Evolutionary conservation across 1,140 invertebrate species (phyloP).

Genomic region (Homalodisca vitripennis): DNA sequence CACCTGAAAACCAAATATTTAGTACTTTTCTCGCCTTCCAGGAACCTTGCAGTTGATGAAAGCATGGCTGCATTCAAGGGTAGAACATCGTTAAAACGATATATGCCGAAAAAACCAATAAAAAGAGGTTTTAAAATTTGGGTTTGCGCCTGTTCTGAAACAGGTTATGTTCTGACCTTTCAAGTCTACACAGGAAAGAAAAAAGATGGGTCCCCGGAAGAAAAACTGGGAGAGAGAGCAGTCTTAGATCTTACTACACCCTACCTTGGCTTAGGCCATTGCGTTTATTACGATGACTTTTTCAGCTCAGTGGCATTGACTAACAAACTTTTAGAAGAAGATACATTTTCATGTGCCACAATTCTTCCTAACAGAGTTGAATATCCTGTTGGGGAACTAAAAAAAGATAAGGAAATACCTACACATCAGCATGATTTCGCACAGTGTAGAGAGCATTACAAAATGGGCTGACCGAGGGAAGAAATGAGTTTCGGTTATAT

Average conservation of each 20-base stretch:
- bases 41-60: slow-evolving; percentile 35
- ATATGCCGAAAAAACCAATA: no score
- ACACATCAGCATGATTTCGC: slow-evolving; percentile 9
- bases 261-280: slow-evolving; percentile 29
- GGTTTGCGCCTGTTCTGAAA: slow-evolving; percentile 40
- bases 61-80: slow-evolving; percentile 42
- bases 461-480: slow-evolving; percentile 36
- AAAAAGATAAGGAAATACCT: slow-evolving; percentile 33
- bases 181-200: slow-evolving; percentile 42
- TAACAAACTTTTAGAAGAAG: slow-evolving; percentile 28
- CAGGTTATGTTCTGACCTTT: slow-evolving; percentile 41
- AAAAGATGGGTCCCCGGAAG: slow-evolving; percentile 14
- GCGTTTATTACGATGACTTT: slow-evolving; percentile 38
- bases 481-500: slow-evolving; percentile 31
- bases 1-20: slow-evolving; percentile 26
- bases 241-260: slow-evolving; percentile 33
- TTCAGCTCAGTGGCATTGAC: slow-evolving; percentile 29
- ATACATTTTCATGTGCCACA: slow-evolving; percentile 37
- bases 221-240: slow-evolving; percentile 41
- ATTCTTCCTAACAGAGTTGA: slow-evolving; percentile 35
- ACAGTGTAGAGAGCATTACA: slow-evolving; percentile 16
- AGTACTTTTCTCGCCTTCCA: slow-evolving; percentile 20
- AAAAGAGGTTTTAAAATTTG: slow-evolving; percentile 46
- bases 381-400: slow-evolving; percentile 28
- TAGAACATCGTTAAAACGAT: slow-evolving; percentile 42